Conservation (phyloP, 2,888 invertebrate species). For the Sericinus montela region DNA sequence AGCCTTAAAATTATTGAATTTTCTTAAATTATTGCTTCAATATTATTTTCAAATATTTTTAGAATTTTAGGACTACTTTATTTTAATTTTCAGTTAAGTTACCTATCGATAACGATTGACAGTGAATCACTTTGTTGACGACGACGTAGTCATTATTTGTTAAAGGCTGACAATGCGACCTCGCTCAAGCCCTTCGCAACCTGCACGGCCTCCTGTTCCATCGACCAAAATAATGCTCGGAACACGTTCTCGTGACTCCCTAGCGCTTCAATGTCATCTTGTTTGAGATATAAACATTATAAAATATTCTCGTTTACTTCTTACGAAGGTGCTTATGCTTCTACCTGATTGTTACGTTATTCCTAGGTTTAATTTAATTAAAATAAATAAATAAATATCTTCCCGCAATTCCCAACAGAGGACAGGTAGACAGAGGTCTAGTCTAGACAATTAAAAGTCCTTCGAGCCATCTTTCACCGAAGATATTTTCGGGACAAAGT, state of each 20-base stretch:
- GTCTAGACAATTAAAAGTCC: no score
- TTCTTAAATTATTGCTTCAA: no score
- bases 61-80: neutral
- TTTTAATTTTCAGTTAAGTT: no score
- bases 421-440: no score
- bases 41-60: no score
- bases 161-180: constrained; percentile 44
- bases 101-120: constrained; percentile 5
- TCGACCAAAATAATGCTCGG: constrained; percentile 51
- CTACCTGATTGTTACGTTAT: no score
- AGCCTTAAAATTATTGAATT: no score
- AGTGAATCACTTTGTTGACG: constrained; percentile 16
- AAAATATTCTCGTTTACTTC: neutral
- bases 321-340: neutral
- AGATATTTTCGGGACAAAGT: no score
- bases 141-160: constrained; percentile 21
- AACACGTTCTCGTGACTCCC: constrained; percentile 44
- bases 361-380: no score
- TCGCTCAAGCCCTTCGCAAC: constrained; percentile 68
- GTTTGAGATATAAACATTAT: constrained; percentile 16
- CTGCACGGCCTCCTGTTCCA: constrained; percentile 64
- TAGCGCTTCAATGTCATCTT: constrained; percentile 28
- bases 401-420: no score
- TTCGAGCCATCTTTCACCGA: no score
- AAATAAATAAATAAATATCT: no score